These are phyloP conservation scores for Dicyrtomina minuta DNA, from an alignment of 2,888 invertebrate species.

Conservation along the genomic window DNA sequence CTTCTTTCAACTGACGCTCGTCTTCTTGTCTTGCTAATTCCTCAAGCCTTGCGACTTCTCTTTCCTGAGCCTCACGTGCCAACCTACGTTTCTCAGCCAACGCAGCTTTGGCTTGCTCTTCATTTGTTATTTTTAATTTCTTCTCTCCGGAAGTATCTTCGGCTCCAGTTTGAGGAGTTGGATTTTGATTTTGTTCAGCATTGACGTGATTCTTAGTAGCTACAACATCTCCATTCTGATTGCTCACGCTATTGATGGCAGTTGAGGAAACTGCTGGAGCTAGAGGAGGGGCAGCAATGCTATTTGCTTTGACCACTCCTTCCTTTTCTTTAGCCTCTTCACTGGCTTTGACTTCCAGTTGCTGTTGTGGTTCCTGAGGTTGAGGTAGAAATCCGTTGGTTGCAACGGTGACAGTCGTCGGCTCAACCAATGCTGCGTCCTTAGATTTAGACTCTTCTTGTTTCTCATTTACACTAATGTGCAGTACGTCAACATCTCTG, in stretches of 20 bases:
- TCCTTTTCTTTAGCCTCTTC: conserved; percentile 11
- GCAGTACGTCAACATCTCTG: background rate
- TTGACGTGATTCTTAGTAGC: background rate
- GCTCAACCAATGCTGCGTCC: background rate
- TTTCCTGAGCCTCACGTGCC: conserved; percentile 87
- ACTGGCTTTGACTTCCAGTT: conserved; percentile 1
- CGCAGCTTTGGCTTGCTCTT: conserved; percentile 91
- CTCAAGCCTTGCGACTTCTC: conserved; percentile 85
- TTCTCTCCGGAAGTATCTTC: conserved; percentile 4
- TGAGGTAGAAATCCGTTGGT: too few relatives aligned
- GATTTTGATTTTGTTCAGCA: background rate
- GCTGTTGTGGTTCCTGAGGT: too few relatives aligned
- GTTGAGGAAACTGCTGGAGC: background rate
- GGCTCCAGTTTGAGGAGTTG: conserved; percentile 2
- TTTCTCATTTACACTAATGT: background rate
- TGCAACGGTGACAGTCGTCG: too few relatives aligned
- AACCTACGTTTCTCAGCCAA: conserved; percentile 83
- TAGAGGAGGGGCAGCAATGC: background rate
- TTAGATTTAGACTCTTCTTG: background rate
- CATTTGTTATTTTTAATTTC: conserved; percentile 61
- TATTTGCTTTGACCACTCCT: background rate
- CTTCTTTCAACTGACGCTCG: conserved; percentile 72
- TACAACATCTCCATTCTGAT: background rate
- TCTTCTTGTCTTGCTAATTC: conserved; percentile 73
- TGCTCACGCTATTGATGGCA: background rate